Percentiles rank a stretch among this genome's conserved stretches.
Evolutionary conservation across 2,888 invertebrate genomes (phyloP).

Genomic region (Ligdia adustata): DNA sequence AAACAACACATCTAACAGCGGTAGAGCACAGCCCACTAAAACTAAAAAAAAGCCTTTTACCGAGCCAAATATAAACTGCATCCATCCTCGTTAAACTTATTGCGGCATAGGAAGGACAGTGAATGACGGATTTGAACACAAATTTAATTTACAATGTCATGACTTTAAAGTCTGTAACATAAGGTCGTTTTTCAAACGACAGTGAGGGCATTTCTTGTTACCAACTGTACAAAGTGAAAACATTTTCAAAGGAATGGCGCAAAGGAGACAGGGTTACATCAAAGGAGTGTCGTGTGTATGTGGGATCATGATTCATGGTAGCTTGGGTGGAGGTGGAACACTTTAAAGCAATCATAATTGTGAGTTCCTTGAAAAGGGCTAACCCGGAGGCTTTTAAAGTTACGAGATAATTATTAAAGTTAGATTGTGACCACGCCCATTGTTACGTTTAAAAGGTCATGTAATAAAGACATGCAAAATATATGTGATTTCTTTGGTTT

Average conservation of each 20-base stretch:
- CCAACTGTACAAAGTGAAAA: constrained; percentile 44
- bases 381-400: too few relatives aligned
- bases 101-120: constrained; percentile 38
- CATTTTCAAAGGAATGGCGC: constrained; percentile 52
- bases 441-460: too few relatives aligned
- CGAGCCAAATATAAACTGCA: constrained; percentile 28
- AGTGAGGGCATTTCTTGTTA: constrained; percentile 16
- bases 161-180: constrained; percentile 1
- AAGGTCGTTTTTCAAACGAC: constrained; percentile 19
- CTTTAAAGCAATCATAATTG: too few relatives aligned
- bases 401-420: too few relatives aligned
- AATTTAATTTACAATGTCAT: constrained; percentile 7
- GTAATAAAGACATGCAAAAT: too few relatives aligned
- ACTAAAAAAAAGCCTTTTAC: constrained; percentile 10
- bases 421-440: too few relatives aligned
- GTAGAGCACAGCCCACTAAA: background rate
- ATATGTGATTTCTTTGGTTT: too few relatives aligned
- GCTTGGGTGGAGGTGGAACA: too few relatives aligned
- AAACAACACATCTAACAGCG: background rate
- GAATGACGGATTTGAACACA: constrained; percentile 36
- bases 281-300: constrained; percentile 48
- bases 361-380: too few relatives aligned
- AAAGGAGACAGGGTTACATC: constrained; percentile 51
- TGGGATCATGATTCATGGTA: constrained; percentile 49
- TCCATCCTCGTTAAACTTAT: constrained; percentile 49